Evolutionary conservation across 2,113 vertebrate species (phyloP), one percentile per base, ranked within the genome.

Genomic region (Pachyramphus minor): DNA sequence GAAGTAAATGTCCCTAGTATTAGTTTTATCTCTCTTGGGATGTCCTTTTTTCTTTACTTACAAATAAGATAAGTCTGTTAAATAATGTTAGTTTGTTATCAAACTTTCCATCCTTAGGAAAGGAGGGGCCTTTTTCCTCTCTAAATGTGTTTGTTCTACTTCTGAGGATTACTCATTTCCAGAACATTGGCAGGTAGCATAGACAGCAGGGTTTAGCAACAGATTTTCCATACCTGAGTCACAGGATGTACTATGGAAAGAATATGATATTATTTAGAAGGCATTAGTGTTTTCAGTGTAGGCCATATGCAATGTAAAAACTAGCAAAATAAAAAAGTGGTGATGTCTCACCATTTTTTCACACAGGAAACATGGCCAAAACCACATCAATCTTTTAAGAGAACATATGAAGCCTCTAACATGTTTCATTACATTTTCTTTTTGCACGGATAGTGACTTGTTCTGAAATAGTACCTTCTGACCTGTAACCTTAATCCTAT

Each of bases 191-290:
- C 47, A 86, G 80, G 83, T 78, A 90, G 15, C 62, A 50, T 15
- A 81, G 63, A 12, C 7, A 59, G 30, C 56, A 75, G 62, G 45
- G 39, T 63, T 86, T 86, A 89, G 55, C 64, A 66, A 59, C 39
- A 86, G 39, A 64, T 79, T 92, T 84, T 95, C 77, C 72, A 2
- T 27, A 56, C 82, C 69, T 91, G 91, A 95, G 80, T 96, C 93
- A 94, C 56, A 87, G 76, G 44, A 52, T 37, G 44, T 49, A 59
- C 41, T 75, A 41, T 58, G 44, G 91, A 87, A 94, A 91, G 52
- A 89, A 89, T 66, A 84, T 9, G 64, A 56, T 33, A 41, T 73
- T 81, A 76, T 71, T 89, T 49, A 82, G 52, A 62, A 81, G n/a
- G 47, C 81, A 35, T 56, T 52, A 41, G 19, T 75, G 33, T n/a